Conservation (phyloP, 2,113 vertebrate species). For the Anarhynchus alexandrinus region DNA sequence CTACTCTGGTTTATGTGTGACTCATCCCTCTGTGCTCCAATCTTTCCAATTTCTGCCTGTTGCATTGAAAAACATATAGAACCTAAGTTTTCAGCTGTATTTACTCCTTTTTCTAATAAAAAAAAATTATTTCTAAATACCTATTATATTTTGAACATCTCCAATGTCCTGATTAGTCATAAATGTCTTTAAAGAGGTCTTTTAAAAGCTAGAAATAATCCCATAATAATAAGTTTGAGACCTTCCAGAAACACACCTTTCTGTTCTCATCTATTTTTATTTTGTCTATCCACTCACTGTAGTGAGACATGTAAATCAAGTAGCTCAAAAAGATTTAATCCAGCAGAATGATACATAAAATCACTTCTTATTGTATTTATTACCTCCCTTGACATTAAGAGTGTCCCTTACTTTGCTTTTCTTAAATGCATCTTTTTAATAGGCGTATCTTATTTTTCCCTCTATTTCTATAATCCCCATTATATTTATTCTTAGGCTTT, state of each 20-base stretch:
- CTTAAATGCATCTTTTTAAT: neutral
- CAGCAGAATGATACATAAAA: neutral
- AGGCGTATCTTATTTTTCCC: neutral
- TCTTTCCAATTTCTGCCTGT: neutral
- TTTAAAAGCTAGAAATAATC: neutral
- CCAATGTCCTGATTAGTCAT: neutral
- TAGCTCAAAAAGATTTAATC: neutral
- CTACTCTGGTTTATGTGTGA: neutral
- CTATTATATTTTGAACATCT: neutral
- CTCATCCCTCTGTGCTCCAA: neutral
- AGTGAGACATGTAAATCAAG: neutral
- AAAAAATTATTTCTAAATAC: neutral
- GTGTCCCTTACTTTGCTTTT: neutral
- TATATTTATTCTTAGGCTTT: neutral
- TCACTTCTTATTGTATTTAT: neutral
- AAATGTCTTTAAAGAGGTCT: neutral
- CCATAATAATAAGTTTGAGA: neutral
- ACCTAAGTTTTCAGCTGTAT: neutral
- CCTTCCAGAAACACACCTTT: neutral
- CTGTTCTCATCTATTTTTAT: neutral
- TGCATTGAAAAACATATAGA: neutral
- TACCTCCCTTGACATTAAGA: neutral
- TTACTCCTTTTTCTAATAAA: neutral
- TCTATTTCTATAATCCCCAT: neutral
- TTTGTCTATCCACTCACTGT: neutral